Percentiles rank a stretch among this genome's conserved stretches.
phyloP scores from a whole-genome alignment of 2,797 vertebrate species.

The Mus spretus region DNA sequence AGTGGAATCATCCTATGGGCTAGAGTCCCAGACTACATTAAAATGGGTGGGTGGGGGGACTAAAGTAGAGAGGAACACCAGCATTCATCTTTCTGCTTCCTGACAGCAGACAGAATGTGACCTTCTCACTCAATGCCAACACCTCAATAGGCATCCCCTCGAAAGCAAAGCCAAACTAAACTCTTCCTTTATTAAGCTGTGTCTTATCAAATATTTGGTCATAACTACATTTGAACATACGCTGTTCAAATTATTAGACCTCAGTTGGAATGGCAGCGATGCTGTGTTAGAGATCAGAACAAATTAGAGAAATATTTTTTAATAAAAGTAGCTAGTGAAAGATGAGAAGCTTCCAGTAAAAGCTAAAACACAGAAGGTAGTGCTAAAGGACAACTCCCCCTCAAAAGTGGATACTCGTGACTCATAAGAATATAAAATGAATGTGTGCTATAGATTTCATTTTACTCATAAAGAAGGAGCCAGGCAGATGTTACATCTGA shows the following conservation, averaged over 20 bases:
- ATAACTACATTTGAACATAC: neutral
- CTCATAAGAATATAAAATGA: slow-evolving; percentile 61
- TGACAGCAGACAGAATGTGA: neutral
- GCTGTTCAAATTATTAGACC: too few species aligned
- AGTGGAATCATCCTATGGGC: too few species aligned
- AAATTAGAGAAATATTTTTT: neutral
- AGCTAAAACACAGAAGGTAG: neutral
- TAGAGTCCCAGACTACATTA: neutral
- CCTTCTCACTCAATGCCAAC: neutral
- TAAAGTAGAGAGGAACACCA: neutral
- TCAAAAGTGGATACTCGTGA: slow-evolving; percentile 43
- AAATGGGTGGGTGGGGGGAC: neutral
- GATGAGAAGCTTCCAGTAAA: neutral
- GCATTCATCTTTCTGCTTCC: neutral
- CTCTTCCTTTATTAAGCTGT: neutral
- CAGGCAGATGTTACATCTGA: slow-evolving; percentile 65
- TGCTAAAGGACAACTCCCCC: neutral
- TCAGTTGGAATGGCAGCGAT: neutral
- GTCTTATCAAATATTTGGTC: neutral
- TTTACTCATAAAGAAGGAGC: slow-evolving; percentile 51
- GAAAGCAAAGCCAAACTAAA: neutral
- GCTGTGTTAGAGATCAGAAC: neutral
- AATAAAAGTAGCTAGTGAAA: neutral
- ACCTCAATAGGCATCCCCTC: neutral
- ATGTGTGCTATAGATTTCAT: slow-evolving; percentile 67